Evolutionary conservation across 2,888 invertebrate genomes (phyloP).

Genomic region (Diadegma fenestrale): DNA sequence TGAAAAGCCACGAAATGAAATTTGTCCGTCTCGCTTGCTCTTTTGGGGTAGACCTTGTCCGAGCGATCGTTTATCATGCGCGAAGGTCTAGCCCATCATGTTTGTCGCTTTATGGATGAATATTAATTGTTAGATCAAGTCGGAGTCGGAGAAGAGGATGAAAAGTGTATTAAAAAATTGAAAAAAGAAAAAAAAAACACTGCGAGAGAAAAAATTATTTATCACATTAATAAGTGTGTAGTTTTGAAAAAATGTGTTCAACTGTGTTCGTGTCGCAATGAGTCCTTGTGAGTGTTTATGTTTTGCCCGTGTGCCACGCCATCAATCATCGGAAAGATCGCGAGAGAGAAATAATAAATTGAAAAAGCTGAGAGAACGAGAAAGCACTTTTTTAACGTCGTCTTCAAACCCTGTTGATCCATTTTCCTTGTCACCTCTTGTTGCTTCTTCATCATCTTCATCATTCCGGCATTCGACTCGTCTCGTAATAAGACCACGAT

Average conservation of each 20-base stretch:
- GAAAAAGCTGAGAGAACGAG: neutral
- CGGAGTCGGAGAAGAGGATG: neutral
- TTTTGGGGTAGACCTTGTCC: slow-evolving; percentile 32
- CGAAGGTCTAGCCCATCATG: slow-evolving; percentile 52
- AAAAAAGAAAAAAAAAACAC: neutral
- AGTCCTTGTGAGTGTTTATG: slow-evolving; percentile 38
- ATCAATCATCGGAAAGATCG: slow-evolving; percentile 17
- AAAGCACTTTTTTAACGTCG: slow-evolving; percentile 12
- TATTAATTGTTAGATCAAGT: slow-evolving; percentile 3
- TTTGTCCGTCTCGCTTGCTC: slow-evolving; percentile 20
- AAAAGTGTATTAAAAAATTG: slow-evolving; percentile 10
- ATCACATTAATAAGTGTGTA: neutral
- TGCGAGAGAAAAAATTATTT: neutral
- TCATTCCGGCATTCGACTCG: neutral
- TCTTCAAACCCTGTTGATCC: neutral
- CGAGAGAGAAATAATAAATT: slow-evolving; percentile 24
- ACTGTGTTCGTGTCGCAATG: slow-evolving; percentile 39
- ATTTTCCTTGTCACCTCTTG: slow-evolving; percentile 8
- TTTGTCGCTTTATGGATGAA: slow-evolving; percentile 23
- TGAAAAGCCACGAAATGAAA: slow-evolving; percentile 39
- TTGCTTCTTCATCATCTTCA: neutral
- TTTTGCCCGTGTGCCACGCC: slow-evolving; percentile 47
- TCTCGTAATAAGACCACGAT: slow-evolving; percentile 24
- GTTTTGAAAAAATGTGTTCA: slow-evolving; percentile 29
- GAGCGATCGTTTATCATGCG: slow-evolving; percentile 52